Conservation (phyloP, 2,113 vertebrate genomes). For the Sphyrna mokarran region DNA sequence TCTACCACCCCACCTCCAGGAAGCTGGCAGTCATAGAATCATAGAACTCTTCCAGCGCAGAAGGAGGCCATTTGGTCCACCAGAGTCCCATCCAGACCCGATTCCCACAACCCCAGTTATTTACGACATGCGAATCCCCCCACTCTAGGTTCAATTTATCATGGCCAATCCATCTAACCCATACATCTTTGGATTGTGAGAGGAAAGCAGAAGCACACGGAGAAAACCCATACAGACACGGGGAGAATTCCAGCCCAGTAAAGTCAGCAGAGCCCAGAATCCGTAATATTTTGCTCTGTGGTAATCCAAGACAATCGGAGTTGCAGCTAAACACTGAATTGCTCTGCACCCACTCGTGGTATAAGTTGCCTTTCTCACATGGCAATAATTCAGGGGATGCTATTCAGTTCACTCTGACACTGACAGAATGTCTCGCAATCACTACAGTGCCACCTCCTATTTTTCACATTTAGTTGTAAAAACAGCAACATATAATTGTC, state of each 20-base stretch:
- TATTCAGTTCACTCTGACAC: slow-evolving; percentile 7
- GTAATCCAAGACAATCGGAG: background rate
- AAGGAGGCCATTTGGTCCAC: no score
- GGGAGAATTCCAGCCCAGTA: background rate
- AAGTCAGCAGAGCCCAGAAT: background rate
- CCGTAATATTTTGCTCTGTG: background rate
- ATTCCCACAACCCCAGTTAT: no score
- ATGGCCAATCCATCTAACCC: no score
- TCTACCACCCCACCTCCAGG: background rate
- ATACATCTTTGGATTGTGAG: no score
- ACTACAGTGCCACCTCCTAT: background rate
- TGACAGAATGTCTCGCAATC: background rate
- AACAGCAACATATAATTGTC: slow-evolving; percentile 5
- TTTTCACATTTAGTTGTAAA: background rate
- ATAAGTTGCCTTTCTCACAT: background rate
- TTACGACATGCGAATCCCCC: no score
- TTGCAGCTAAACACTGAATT: background rate
- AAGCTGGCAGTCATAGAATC: no score
- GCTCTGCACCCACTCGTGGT: background rate
- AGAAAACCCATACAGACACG: no score
- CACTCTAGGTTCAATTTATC: no score
- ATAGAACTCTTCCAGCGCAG: no score
- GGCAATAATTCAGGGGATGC: background rate
- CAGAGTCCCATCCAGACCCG: no score
- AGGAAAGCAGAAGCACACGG: no score